Evolutionary conservation across 2,797 vertebrate species (phyloP).

Genomic region (Peromyscus attwateri): DNA sequence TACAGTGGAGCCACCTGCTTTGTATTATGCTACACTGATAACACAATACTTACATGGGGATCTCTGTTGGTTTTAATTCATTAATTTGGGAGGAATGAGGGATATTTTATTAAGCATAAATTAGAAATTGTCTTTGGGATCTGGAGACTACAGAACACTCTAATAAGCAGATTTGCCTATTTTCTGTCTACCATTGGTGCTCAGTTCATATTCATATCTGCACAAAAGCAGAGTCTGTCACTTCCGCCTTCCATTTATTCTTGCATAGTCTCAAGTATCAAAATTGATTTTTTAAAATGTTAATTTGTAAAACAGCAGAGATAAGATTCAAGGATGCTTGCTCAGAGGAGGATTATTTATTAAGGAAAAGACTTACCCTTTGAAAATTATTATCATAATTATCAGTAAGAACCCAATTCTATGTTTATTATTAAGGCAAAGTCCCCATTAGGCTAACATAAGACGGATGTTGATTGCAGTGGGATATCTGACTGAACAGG

Average conservation of each 20-base stretch:
- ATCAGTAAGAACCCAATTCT: slow-evolving; percentile 82
- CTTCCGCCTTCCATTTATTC: slow-evolving; percentile 71
- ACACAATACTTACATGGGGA: slow-evolving; percentile 15
- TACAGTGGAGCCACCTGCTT: not conserved
- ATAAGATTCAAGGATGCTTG: slow-evolving; percentile 84
- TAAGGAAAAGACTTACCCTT: slow-evolving; percentile 80
- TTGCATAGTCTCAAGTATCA: slow-evolving; percentile 74
- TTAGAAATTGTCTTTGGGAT: slow-evolving; percentile 47
- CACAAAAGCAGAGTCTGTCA: slow-evolving; percentile 74
- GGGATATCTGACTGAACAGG: slow-evolving; percentile 71
- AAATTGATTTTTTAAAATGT: slow-evolving; percentile 80
- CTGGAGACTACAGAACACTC: slow-evolving; percentile 36
- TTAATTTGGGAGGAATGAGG: not conserved
- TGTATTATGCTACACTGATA: not conserved
- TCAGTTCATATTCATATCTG: slow-evolving; percentile 30
- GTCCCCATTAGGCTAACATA: slow-evolving; percentile 74
- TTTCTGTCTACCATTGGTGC: not conserved
- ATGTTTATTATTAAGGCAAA: slow-evolving; percentile 82
- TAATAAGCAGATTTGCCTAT: slow-evolving; percentile 60
- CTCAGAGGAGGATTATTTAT: slow-evolving; percentile 83
- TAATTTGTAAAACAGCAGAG: slow-evolving; percentile 82
- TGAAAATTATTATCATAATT: slow-evolving; percentile 85
- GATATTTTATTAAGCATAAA: slow-evolving; percentile 56
- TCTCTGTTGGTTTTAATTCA: slow-evolving; percentile 45
- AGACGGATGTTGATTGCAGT: slow-evolving; percentile 80